phyloP scores from a whole-genome alignment of 2,113 vertebrate species.

The Salvelinus alpinus region DNA sequence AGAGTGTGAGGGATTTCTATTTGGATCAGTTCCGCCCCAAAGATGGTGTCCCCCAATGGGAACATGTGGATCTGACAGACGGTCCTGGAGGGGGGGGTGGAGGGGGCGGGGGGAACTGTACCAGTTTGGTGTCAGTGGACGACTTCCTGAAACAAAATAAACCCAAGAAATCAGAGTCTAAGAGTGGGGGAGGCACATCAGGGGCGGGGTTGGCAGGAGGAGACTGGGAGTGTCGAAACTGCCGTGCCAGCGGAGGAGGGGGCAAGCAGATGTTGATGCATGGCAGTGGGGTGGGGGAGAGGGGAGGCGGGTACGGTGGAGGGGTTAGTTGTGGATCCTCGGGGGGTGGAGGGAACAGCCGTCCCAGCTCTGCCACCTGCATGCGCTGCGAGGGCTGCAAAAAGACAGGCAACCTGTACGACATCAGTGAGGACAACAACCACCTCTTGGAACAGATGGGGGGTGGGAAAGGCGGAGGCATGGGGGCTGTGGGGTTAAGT shows the following conservation, averaged over 20 bases:
- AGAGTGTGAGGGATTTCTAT: conserved; percentile 96
- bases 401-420: conserved; percentile 93
- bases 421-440: conserved; percentile 98
- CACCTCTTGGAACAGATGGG: conserved; percentile 81
- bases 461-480: conserved; percentile 54
- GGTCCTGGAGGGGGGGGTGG: conserved; percentile 70
- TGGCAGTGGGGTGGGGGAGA: conserved; percentile 57
- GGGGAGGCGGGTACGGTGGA: conserved; percentile 65
- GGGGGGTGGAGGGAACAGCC: conserved; percentile 71
- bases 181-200: conserved; percentile 46
- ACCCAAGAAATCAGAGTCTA: conserved; percentile 72
- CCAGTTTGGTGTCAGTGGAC: conserved; percentile 75
- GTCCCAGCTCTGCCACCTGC: conserved; percentile 81
- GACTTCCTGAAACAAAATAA: conserved; percentile 80
- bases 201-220: conserved; percentile 68
- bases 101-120: conserved; percentile 61
- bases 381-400: conserved; percentile 97
- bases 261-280: conserved; percentile 87
- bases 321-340: conserved; percentile 78
- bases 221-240: conserved; percentile 79
- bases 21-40: conserved; percentile 97
- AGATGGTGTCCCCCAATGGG: conserved; percentile 94
- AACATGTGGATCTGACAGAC: conserved; percentile 95
- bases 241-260: conserved; percentile 70
- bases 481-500: conserved; percentile 44